A percentile compares a stretch with the other conserved stretches of the same genome.
These are phyloP conservation scores for Rhadina sibilatrix DNA, from an alignment of 2,113 vertebrate species.

Conservation along the genomic window DNA sequence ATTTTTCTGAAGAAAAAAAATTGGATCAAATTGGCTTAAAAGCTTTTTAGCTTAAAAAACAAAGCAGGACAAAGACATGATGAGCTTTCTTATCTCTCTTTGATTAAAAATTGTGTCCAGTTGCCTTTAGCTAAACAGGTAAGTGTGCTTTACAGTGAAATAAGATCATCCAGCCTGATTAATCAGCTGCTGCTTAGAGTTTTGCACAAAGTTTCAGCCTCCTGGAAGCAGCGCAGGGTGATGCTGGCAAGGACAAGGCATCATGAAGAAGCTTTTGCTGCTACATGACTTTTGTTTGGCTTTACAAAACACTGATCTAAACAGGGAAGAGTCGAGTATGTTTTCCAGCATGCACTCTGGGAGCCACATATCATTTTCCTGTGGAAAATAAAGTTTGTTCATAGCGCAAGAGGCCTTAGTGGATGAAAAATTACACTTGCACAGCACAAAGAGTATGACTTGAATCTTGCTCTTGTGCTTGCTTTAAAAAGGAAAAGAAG, in stretches of 20 bases:
- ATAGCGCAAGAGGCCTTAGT: background rate
- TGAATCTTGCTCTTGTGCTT: background rate
- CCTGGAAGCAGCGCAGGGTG: background rate
- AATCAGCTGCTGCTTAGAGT: background rate
- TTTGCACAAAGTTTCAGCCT: background rate
- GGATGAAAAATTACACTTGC: background rate
- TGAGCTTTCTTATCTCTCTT: background rate
- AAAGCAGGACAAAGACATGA: background rate
- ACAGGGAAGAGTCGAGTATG: background rate
- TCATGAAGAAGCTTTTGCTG: background rate
- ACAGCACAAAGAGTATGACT: background rate
- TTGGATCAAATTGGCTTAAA: background rate
- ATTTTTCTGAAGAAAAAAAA: background rate
- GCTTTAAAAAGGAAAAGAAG: background rate
- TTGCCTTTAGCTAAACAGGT: background rate
- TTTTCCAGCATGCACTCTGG: background rate
- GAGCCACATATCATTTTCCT: background rate
- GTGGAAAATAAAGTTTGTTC: background rate
- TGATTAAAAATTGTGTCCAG: background rate
- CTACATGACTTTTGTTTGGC: background rate
- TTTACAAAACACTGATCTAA: background rate
- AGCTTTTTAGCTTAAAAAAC: background rate
- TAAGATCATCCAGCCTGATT: background rate
- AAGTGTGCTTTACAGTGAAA: background rate
- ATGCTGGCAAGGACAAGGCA: background rate